Evolutionary conservation across 2,797 vertebrate genomes (phyloP), one percentile per base, ranked within the genome.

Genomic region (Synanceia verrucosa): DNA sequence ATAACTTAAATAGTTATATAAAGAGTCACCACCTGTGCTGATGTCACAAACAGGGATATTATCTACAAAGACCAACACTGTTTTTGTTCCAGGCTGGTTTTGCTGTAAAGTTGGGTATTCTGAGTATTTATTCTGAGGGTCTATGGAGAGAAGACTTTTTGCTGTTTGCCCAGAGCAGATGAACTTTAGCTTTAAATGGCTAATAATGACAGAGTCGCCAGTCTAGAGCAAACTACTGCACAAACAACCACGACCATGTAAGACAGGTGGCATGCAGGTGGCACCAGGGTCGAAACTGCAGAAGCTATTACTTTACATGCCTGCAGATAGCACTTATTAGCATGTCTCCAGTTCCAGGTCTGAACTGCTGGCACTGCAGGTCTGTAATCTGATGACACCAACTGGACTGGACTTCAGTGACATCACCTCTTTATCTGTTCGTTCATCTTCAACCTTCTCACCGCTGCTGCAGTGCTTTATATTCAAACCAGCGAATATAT

Each of bases 401-500:
- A 10, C 23, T 26, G 7, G 4, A 29, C 28, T 31, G 13, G 0
- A 21, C 18, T 66, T 50, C 28, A 29, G 9, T 31, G 53, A 59
- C 53, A 52, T 57, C 47, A 57, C 47, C 26, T 51, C 21, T 12
- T 65, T 47, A 29, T 50, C 9, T 19, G 39, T 28, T 64, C 23
- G 73, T 56, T 75, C 37, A 59, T 52, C 57, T 84, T 26, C 46
- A 16, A 41, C 39, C 53, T 1, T 3, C 19, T 24, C 48, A 26
- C 18, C 21, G 1, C 55, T 44, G 31, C 37, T 39, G 39, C 16
- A 0, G 26, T 24, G 31, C 18, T 39, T 43, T 18, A 18, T 6
- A 43, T 41, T 21, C 1, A 61, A 77, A 60, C 7, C 18, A 23
- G 11, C 12, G 28, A 9, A 48, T 26, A 28, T 2, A 33, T 21